Percentiles rank a stretch among this genome's conserved stretches.
Conservation (phyloP, 2,888 invertebrate species). For the Euproctis similis region DNA sequence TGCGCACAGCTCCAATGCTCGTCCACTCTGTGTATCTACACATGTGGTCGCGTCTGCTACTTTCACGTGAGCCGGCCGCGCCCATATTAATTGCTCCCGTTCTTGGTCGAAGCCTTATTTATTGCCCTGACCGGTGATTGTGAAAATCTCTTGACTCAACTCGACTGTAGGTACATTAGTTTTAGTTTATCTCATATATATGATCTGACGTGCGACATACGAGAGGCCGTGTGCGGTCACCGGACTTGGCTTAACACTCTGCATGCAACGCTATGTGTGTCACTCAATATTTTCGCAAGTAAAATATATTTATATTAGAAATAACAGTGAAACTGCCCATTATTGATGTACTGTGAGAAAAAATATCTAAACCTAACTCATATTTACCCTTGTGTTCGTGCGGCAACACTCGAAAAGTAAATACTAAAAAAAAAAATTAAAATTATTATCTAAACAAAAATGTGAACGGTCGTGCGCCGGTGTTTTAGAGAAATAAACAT, state of each 20-base stretch:
- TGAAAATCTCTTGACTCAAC: conserved; percentile 68
- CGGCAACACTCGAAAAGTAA: conserved; percentile 58
- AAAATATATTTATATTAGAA: conserved; percentile 32
- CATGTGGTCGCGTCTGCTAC: conserved; percentile 57
- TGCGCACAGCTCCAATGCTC: no score
- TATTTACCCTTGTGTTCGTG: conserved; percentile 52
- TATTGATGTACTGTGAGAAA: conserved; percentile 49
- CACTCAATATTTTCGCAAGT: conserved; percentile 38
- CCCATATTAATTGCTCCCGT: conserved; percentile 75
- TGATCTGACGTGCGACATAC: conserved; percentile 66
- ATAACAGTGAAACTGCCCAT: conserved; percentile 13
- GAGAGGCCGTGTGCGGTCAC: conserved; percentile 31
- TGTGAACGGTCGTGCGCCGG: conserved; percentile 64
- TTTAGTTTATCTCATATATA: conserved; percentile 64
- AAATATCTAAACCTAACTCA: conserved; percentile 34
- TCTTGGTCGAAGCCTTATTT: conserved; percentile 73
- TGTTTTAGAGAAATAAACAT: conserved; percentile 75
- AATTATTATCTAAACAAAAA: conserved; percentile 70
- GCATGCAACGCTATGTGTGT: conserved; percentile 19
- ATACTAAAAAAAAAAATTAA: conserved; percentile 70
- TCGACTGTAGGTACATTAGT: conserved; percentile 69
- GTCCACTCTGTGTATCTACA: conserved; percentile 42
- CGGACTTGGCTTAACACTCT: conserved; percentile 12
- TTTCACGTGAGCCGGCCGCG: conserved; percentile 69
- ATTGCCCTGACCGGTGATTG: conserved; percentile 68